phyloP scores from a whole-genome alignment of 2,113 vertebrate species.

The Heliornis fulica region DNA sequence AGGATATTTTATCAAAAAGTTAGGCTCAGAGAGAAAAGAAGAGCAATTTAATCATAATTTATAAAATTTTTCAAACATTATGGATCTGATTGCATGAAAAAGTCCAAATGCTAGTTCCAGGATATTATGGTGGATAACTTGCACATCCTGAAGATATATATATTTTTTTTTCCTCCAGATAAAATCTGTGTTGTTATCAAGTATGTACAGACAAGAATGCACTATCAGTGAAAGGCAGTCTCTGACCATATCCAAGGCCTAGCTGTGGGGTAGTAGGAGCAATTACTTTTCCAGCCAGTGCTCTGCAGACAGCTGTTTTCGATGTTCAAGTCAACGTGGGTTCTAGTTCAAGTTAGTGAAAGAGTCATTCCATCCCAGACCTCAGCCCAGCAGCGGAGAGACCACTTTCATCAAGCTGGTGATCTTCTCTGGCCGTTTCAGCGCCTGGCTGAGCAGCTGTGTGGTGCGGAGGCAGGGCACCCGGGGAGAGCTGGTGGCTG shows the following conservation, averaged over 20 bases:
- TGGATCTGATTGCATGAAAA: neutral
- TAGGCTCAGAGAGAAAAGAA: neutral
- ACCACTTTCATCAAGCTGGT: neutral
- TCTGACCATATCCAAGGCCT: neutral
- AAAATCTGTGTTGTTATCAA: neutral
- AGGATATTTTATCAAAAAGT: neutral
- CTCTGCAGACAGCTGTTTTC: neutral
- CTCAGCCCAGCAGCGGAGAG: neutral
- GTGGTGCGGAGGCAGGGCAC: neutral
- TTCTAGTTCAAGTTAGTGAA: neutral
- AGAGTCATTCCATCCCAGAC: neutral
- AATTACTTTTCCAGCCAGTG: neutral
- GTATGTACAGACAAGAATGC: neutral
- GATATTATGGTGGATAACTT: neutral
- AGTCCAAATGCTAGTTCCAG: neutral
- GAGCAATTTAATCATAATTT: neutral
- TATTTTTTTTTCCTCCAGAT: neutral
- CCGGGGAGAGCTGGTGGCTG: accelerated
- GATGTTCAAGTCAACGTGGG: accelerated
- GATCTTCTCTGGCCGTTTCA: accelerated
- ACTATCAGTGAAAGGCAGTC: neutral
- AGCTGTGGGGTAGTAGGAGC: neutral
- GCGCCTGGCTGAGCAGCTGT: accelerated
- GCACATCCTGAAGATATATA: too few relatives aligned
- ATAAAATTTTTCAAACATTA: neutral